Evolutionary conservation across 2,113 vertebrate genomes (phyloP).

Genomic region (Crypturellus undulatus): DNA sequence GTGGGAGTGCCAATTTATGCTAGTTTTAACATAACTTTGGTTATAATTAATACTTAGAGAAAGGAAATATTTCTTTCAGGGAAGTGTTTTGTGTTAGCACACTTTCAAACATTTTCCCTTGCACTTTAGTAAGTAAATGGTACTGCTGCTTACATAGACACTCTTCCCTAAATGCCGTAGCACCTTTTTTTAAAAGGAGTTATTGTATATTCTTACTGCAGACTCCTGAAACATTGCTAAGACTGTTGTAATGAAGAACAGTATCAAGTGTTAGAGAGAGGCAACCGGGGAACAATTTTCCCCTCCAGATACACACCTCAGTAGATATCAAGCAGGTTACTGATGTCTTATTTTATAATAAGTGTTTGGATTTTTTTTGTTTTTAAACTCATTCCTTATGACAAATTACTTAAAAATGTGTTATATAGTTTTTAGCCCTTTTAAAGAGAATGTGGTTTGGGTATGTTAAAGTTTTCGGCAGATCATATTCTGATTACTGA

Average conservation of each 20-base stretch:
- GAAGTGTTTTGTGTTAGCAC: not conserved
- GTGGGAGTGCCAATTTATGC: not conserved
- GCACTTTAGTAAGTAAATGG: not conserved
- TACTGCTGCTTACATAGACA: not conserved
- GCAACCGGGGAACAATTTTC: not conserved
- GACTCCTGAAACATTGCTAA: not conserved
- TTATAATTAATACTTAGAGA: not conserved
- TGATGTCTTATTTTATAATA: not conserved
- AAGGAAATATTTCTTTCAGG: not conserved
- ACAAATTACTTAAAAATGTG: not conserved
- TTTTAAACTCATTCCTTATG: not conserved
- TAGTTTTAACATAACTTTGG: not conserved
- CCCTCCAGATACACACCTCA: not conserved
- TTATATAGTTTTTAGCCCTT: not conserved
- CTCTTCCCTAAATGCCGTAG: not conserved
- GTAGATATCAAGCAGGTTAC: not conserved
- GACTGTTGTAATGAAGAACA: not conserved
- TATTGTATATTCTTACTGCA: not conserved
- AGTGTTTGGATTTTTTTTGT: not conserved
- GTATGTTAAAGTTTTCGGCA: slow-evolving; percentile 20
- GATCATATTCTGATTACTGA: slow-evolving; percentile 36
- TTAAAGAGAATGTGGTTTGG: not conserved
- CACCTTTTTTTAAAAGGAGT: not conserved
- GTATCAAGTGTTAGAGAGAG: not conserved
- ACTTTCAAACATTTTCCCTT: not conserved